Conservation (phyloP, 2,888 invertebrate genomes). For the Troides helena region DNA sequence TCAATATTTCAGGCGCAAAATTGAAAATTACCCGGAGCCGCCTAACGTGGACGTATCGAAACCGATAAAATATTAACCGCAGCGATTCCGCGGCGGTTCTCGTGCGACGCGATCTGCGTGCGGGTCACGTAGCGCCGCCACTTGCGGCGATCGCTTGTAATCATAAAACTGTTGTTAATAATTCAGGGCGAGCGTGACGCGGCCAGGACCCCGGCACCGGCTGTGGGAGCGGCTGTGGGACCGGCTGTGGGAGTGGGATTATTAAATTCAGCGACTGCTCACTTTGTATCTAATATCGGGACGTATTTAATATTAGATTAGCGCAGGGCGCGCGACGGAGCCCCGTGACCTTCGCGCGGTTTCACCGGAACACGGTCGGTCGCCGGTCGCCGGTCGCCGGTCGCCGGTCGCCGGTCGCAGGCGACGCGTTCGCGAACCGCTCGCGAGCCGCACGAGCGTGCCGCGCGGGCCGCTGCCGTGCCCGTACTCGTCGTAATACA, state of each 20-base stretch:
- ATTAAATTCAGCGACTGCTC: conserved; percentile 80
- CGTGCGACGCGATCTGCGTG: conserved; percentile 61
- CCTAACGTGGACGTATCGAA: conserved; percentile 77
- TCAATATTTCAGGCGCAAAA: conserved; percentile 77
- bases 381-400: conserved; percentile 43
- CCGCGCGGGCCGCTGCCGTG: too few relatives aligned
- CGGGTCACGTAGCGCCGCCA: conserved; percentile 69
- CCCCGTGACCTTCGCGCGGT: conserved; percentile 54
- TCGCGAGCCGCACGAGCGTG: conserved; percentile 25
- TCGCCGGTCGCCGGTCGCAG: too few relatives aligned
- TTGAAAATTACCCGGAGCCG: conserved; percentile 73
- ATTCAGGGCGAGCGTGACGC: conserved; percentile 51
- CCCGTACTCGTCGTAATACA: background rate
- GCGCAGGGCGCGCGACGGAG: conserved; percentile 66
- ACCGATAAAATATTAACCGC: conserved; percentile 78
- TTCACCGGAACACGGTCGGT: conserved; percentile 73
- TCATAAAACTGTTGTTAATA: conserved; percentile 80
- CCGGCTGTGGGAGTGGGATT: conserved; percentile 66
- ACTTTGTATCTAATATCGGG: conserved; percentile 80
- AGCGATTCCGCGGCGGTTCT: conserved; percentile 73
- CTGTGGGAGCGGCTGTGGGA: conserved; percentile 41
- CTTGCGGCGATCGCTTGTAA: conserved; percentile 77
- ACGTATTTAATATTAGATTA: conserved; percentile 81
- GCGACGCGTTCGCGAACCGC: conserved; percentile 63
- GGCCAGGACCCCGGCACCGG: conserved; percentile 35